phyloP scores from a whole-genome alignment of 2,888 invertebrate genomes.

The Chymomyza amoena region DNA sequence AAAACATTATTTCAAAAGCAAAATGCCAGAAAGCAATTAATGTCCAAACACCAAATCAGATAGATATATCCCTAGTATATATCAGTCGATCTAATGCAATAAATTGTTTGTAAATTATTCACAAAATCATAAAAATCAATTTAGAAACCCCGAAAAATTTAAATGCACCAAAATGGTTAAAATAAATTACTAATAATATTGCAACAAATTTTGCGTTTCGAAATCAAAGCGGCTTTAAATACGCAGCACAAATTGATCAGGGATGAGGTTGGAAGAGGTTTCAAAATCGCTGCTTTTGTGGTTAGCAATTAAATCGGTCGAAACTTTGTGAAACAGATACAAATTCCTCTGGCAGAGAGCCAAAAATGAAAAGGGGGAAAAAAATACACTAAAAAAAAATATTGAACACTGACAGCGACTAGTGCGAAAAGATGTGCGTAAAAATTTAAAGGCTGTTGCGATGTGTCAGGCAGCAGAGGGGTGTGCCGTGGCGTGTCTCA shows the following conservation, averaged over 20 bases:
- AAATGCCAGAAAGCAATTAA: conserved; percentile 24
- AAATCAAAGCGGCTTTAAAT: conserved; percentile 58
- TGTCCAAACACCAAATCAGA: conserved; percentile 18
- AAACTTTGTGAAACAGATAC: conserved; percentile 66
- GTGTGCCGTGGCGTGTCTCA: neutral
- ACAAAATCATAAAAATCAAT: neutral
- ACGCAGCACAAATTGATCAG: conserved; percentile 31
- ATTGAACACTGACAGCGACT: conserved; percentile 9
- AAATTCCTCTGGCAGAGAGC: conserved; percentile 58
- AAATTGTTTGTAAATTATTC: neutral
- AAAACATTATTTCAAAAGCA: neutral
- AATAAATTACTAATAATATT: conserved; percentile 49
- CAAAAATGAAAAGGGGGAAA: conserved; percentile 10
- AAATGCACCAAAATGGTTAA: conserved; percentile 35
- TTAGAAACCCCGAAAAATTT: conserved; percentile 16
- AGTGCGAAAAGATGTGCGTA: conserved; percentile 34
- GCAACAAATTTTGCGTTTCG: conserved; percentile 39
- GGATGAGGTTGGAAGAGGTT: neutral
- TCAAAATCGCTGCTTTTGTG: neutral
- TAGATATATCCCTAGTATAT: neutral
- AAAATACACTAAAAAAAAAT: neutral
- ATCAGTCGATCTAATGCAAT: neutral
- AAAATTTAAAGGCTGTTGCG: conserved; percentile 3
- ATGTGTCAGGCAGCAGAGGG: neutral
- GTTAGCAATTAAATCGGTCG: conserved; percentile 1